These are phyloP conservation scores for Idaea biselata DNA, from an alignment of 2,888 invertebrate species.

Conservation along the genomic window DNA sequence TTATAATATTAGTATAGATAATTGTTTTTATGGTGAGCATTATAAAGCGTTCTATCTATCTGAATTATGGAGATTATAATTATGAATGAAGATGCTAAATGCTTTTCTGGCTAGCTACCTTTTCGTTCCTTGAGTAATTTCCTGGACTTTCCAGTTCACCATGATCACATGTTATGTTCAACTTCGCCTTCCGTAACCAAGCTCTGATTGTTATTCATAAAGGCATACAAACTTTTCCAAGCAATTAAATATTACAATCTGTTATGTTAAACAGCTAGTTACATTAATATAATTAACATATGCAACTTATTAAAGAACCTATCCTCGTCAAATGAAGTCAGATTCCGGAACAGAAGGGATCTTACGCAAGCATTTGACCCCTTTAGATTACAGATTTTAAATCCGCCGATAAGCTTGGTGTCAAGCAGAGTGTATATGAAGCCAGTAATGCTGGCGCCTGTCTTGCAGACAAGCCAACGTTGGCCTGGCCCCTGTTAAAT, in stretches of 20 bases:
- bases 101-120: background rate
- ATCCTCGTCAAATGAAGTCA: constrained; percentile 1
- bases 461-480: too few species aligned
- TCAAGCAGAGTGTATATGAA: too few species aligned
- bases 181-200: background rate
- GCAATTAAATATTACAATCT: background rate
- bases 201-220: background rate
- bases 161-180: background rate
- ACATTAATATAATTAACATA: background rate
- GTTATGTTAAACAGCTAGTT: background rate
- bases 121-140: background rate
- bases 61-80: too few species aligned
- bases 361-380: background rate
- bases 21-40: too few species aligned
- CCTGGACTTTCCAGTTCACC: background rate
- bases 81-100: too few species aligned
- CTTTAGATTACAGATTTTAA: background rate
- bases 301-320: background rate
- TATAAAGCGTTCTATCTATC: too few species aligned
- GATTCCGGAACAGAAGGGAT: background rate
- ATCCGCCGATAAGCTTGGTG: background rate
- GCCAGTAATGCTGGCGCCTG: too few species aligned
- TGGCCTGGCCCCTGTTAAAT: too few species aligned
- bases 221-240: background rate
- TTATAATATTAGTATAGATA: too few species aligned